Conservation (phyloP, 2,888 invertebrate genomes). For the Chelonus formosanus region DNA sequence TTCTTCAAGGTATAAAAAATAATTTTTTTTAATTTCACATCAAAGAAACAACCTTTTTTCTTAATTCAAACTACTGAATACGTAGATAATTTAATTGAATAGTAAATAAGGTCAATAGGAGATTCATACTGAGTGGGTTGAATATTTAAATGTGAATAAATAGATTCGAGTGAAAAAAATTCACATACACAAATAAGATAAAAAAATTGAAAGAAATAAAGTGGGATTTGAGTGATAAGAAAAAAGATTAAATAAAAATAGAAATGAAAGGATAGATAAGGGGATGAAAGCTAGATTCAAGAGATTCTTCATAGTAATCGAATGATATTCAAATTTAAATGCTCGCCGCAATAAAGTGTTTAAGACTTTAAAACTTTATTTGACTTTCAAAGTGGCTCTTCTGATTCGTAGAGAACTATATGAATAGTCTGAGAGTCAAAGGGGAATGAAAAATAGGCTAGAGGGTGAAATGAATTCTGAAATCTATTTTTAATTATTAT, state of each 20-base stretch:
- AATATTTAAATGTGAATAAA: no score
- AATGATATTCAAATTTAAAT: slow-evolving; percentile 62
- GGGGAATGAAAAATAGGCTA: background rate
- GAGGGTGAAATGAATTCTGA: background rate
- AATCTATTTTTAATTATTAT: background rate
- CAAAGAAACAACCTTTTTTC: no score
- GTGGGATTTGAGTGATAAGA: no score
- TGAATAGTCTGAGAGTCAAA: background rate
- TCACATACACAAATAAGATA: slow-evolving; percentile 7
- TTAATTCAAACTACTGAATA: no score
- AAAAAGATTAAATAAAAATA: no score
- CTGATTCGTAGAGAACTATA: background rate
- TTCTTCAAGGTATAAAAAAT: no score
- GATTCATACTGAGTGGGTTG: no score
- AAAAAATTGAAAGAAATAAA: background rate
- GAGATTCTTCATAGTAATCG: slow-evolving; percentile 52
- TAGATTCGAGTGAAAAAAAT: no score
- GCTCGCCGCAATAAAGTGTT: slow-evolving; percentile 58
- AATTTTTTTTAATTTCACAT: no score
- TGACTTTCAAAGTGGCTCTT: slow-evolving; percentile 53
- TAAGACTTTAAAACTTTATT: slow-evolving; percentile 60
- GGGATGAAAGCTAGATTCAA: slow-evolving; percentile 23
- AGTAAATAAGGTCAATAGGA: no score
- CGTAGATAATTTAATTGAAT: no score
- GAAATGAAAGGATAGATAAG: no score